These are phyloP conservation scores for Blastomussa wellsi DNA, from an alignment of 92 coral and sea anemone species.

Conservation along the genomic window DNA sequence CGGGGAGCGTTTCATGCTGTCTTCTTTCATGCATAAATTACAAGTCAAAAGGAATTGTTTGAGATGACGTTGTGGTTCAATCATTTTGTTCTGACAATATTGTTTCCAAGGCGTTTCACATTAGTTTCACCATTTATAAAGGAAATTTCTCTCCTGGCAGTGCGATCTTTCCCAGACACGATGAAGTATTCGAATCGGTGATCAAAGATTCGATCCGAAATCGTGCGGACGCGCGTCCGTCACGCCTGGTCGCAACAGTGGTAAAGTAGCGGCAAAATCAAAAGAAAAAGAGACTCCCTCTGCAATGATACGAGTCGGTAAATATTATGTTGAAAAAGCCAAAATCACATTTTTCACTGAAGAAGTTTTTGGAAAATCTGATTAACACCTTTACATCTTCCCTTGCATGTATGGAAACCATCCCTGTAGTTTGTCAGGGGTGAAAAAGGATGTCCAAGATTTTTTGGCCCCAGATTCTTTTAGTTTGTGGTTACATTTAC, in stretches of 20 bases:
- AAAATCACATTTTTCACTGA: not conserved
- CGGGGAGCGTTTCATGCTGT: constrained; percentile 46
- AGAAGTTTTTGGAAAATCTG: constrained; percentile 4
- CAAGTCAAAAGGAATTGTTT: constrained; percentile 48
- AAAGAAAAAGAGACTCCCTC: constrained; percentile 40
- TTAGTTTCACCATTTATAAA: not conserved
- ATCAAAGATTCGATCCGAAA: constrained; percentile 28
- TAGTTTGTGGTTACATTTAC: constrained; percentile 38
- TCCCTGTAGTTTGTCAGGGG: constrained; percentile 30
- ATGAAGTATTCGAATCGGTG: constrained; percentile 4
- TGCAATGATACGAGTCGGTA: constrained; percentile 19
- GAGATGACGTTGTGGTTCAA: constrained; percentile 48
- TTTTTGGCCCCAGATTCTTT: constrained; percentile 35
- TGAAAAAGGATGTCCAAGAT: constrained; percentile 10
- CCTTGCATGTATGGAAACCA: not conserved
- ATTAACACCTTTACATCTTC: not conserved
- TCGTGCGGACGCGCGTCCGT: constrained; percentile 42
- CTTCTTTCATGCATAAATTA: constrained; percentile 55
- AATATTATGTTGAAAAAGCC: not conserved
- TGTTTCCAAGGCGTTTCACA: constrained; percentile 8
- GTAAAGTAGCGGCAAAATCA: constrained; percentile 53
- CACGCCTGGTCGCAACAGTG: constrained; percentile 51
- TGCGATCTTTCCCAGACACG: not conserved
- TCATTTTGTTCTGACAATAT: constrained; percentile 35
- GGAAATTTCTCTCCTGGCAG: not conserved